phyloP scores from a whole-genome alignment of 2,797 vertebrate species.

The Danio jaintianensis region DNA sequence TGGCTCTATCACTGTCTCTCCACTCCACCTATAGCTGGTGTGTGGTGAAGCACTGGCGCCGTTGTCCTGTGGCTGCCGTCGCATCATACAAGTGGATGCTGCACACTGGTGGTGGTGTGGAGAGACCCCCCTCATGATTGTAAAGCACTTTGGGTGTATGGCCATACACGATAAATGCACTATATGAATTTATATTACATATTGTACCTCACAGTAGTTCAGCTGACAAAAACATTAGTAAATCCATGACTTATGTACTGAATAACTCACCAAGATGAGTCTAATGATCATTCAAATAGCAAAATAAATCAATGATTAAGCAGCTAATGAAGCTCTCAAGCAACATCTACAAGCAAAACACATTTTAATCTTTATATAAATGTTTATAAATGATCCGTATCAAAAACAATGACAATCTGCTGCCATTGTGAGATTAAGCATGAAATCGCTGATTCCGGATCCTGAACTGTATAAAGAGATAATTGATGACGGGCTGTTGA shows the following conservation, averaged over 20 bases:
- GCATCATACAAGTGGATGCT: too few species aligned
- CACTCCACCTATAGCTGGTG: too few species aligned
- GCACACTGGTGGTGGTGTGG: too few species aligned
- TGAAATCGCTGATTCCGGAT: not conserved
- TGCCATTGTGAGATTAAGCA: conserved; percentile 56
- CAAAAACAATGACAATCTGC: not conserved
- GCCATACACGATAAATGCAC: too few species aligned
- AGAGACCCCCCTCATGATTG: too few species aligned
- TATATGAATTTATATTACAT: too few species aligned
- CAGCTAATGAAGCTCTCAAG: not conserved
- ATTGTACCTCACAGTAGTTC: not conserved
- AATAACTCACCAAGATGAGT: not conserved
- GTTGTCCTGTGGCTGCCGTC: too few species aligned
- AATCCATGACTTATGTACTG: not conserved
- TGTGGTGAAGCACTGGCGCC: too few species aligned
- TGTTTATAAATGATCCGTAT: not conserved
- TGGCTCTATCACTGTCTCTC: too few species aligned
- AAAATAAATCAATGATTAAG: too few species aligned
- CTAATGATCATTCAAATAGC: not conserved
- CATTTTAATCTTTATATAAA: not conserved
- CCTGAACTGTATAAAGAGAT: not conserved
- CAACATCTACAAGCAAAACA: not conserved
- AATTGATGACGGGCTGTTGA: too few species aligned
- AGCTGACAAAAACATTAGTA: not conserved
- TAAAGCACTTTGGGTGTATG: too few species aligned